Base-by-base conservation (phyloP, 2,113 vertebrate species). In the Hemicordylus capensis region DNA sequence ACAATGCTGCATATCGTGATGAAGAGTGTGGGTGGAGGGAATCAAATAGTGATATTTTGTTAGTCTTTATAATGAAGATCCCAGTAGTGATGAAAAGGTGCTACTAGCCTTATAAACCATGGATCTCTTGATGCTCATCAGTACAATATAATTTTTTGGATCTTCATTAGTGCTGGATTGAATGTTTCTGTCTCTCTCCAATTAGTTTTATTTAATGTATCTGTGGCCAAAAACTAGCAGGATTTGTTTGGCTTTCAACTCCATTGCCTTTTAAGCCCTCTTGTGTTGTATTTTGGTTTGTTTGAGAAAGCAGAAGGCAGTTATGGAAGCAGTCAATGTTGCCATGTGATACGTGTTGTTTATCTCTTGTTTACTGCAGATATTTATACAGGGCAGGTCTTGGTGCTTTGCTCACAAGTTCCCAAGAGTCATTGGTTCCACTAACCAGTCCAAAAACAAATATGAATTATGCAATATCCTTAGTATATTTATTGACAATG, bases 201-300 rank as follows among this genome's bases (percentile, higher is more conserved):
- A 92, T 80, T 70, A 75, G 67, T 87, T 81, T 95, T 93, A 94
- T 95, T 95, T 83, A 93, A 93, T 92, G 76, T 94, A 94, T 93
- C 94, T 95, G 92, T 93, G 93, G 83, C 86, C 88, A 87, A 81
- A 89, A 84, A 83, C 83, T 79, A 85, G 74, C 11, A 3, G 46
- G 88, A 90, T 48, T 20, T 92, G 86, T 44, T 84, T 76, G 26
- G 39, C 85, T 94, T 90, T 81, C 86, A 93, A 81, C 91, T 96
- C 90, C 89, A 83, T 69, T 90, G 75, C 54, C n/a, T 85, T 87
- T 14, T 85, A 6, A 63, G 5, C 26, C 89, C 73, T 39, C 54
- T 63, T 37, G 61, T 46, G 9, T 61, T 84, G 75, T 58, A 37
- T 63, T 46, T 8, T 64, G 80, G 67, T 85, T 89, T 90, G 82